These are phyloP conservation scores for Scolopax rusticola DNA, from an alignment of 2,797 vertebrate genomes.

Conservation along the genomic window DNA sequence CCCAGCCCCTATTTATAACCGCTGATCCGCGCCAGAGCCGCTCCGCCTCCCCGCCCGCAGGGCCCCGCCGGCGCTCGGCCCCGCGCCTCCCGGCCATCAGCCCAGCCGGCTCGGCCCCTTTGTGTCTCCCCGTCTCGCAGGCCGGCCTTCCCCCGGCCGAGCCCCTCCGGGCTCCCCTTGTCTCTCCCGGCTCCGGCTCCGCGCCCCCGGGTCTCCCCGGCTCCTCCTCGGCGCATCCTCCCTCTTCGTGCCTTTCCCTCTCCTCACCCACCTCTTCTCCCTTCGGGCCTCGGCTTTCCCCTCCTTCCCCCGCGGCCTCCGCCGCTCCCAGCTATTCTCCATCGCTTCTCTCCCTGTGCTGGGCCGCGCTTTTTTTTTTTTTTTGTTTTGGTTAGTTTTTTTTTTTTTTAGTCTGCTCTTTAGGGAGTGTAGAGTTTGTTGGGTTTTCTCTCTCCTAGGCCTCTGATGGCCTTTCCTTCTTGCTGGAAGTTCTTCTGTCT, in stretches of 20 bases:
- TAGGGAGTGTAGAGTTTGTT: not conserved
- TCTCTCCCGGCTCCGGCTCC: too few species aligned
- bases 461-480: not conserved
- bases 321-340: not conserved
- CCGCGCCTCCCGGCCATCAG: not conserved
- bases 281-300: not conserved
- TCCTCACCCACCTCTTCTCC: not conserved
- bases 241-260: not conserved
- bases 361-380: not conserved
- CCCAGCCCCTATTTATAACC: conserved; percentile 48
- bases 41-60: conserved; percentile 41
- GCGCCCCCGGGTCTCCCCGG: not conserved
- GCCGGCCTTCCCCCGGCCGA: not conserved
- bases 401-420: not conserved
- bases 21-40: not conserved
- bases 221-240: not conserved
- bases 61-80: not conserved
- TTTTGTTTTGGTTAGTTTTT: too few species aligned
- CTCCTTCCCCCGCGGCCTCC: not conserved
- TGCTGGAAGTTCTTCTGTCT: not conserved
- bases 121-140: not conserved
- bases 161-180: too few species aligned
- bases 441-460: not conserved
- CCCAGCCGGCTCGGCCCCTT: conserved; percentile 10
- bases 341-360: not conserved